Conservation (phyloP, 2,888 invertebrate genomes). For the Dryococelus australis region DNA sequence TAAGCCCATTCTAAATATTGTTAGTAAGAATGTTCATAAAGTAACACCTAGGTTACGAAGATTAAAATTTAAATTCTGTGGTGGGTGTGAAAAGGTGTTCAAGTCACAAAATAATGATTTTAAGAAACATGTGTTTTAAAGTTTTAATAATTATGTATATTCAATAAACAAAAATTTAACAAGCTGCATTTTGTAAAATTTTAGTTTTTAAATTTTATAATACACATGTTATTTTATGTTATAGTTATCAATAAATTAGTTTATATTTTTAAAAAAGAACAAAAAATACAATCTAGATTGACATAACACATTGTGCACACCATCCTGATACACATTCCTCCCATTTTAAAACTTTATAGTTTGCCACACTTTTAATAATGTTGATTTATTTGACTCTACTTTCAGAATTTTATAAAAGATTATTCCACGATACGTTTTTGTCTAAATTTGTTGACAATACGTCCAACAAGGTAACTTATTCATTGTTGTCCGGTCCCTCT, state of each 20-base stretch:
- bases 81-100: background rate
- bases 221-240: background rate
- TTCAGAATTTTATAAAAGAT: too few relatives aligned
- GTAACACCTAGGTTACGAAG: too few relatives aligned
- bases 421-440: too few relatives aligned
- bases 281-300: background rate
- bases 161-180: background rate
- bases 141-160: background rate
- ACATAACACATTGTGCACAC: conserved; percentile 30
- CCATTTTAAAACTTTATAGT: background rate
- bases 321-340: background rate
- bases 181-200: too few relatives aligned
- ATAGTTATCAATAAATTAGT: background rate
- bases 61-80: background rate
- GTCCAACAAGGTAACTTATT: too few relatives aligned
- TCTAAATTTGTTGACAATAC: too few relatives aligned
- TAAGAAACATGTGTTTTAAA: background rate
- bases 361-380: too few relatives aligned
- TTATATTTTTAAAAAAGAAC: background rate
- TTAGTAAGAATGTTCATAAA: too few relatives aligned
- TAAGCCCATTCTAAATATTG: too few relatives aligned
- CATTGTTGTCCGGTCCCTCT: too few relatives aligned
- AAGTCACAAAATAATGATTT: background rate
- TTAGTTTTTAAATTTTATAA: background rate
- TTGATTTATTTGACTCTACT: too few relatives aligned